These are phyloP conservation scores for Strix occidentalis DNA, from an alignment of 2,797 vertebrate species.

Conservation along the genomic window DNA sequence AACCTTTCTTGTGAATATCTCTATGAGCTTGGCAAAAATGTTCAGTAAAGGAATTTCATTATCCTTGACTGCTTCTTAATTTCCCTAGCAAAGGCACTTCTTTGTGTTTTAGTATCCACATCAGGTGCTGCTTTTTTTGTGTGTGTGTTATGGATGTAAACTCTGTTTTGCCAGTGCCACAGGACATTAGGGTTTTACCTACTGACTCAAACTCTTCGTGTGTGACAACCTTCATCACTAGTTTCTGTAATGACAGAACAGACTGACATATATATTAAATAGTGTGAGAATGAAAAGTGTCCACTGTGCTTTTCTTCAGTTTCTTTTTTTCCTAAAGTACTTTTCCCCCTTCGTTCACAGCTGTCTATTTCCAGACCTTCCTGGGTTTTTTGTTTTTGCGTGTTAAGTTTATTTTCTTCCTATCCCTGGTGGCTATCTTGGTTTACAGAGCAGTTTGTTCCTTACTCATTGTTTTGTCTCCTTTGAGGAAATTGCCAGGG, in stretches of 20 bases:
- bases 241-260: background rate
- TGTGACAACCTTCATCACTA: background rate
- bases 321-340: background rate
- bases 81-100: background rate
- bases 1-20: background rate
- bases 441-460: slow-evolving; percentile 28
- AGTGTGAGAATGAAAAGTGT: background rate
- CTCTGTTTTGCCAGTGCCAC: background rate
- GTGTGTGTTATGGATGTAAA: background rate
- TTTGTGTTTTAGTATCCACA: background rate
- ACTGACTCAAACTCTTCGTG: accelerated
- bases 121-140: background rate
- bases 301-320: background rate
- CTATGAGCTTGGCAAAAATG: background rate
- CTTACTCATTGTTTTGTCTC: slow-evolving; percentile 24
- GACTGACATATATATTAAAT: background rate
- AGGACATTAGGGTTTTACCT: background rate
- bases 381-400: background rate
- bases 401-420: slow-evolving; percentile 23
- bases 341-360: background rate
- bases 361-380: background rate
- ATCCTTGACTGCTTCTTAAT: background rate
- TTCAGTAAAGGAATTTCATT: background rate
- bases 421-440: slow-evolving; percentile 3
- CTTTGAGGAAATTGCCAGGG: slow-evolving; percentile 45